Evolutionary conservation across 2,113 vertebrate genomes (phyloP), one percentile per base, ranked within the genome.

Genomic region (Vimba vimba): DNA sequence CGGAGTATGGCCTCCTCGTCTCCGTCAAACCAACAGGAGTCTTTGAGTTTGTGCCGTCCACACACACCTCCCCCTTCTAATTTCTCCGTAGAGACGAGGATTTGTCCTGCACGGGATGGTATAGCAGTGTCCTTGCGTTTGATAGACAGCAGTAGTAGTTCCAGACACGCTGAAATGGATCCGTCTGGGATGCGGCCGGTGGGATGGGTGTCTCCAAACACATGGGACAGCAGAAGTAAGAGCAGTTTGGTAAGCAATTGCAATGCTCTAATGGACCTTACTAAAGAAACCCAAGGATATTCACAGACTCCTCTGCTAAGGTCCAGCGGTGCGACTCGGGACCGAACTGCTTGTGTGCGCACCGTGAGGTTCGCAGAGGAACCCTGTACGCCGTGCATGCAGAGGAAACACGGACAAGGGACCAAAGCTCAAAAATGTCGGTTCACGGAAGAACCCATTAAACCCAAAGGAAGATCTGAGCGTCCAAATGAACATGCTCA

Each of bases 261-360:
- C 0, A 95, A 97, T 79, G 94, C 95, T 39, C 97, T 97, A 0
- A 95, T 97, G 79, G 95, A 95, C 57, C 89, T 89, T 47, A 86
- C 94, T 27, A 92, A 88, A 78, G 92, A 92, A 11, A 86, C 76
- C 19, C 39, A 60, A 80, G 76, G 52, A 17, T 57, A 60, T 25
- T 69, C 75, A 39, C 25, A 50, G 39, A 79, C 85, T 30, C 50
- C 82, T 68, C n/a, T 33, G 83, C 60, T 59, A 27, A 88, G 76
- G 39, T 66, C 52, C n/a, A 2, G 80, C 7, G 4, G 62, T 17
- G 3, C 87, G 87, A 13, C 6, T 2, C 0, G 55, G 30, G 90
- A 2, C 5, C 71, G 79, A 52, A 85, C 88, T 85, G 77, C 92
- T 68, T 94, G 93, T 8, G 27, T 7, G 0, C 93, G 89, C 55